Evolutionary conservation across 2,797 vertebrate species (phyloP).

Genomic region (Girardinus metallicus): DNA sequence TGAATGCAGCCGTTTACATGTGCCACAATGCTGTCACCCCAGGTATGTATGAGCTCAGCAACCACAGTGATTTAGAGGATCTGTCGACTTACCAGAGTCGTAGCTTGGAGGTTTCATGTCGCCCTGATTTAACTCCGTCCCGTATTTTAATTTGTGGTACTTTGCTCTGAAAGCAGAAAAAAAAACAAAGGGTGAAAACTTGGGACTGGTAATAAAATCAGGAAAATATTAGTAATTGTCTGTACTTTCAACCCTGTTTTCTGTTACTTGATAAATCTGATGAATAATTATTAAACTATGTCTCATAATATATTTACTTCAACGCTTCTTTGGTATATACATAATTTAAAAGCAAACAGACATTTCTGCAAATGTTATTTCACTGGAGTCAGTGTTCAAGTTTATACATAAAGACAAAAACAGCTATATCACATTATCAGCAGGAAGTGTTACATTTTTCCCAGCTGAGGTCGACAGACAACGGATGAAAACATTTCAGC

Average conservation of each 20-base stretch:
- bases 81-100: slow-evolving; percentile 91
- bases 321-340: neutral
- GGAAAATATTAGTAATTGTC: neutral
- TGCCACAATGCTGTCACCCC: slow-evolving; percentile 38
- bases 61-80: slow-evolving; percentile 48
- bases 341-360: neutral
- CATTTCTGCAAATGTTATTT: neutral
- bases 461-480: neutral
- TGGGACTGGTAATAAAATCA: neutral
- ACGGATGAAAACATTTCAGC: slow-evolving; percentile 10
- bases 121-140: slow-evolving; percentile 97
- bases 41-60: slow-evolving; percentile 60
- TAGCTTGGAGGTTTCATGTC: slow-evolving; percentile 98
- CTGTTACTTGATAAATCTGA: neutral
- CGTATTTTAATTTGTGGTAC: slow-evolving; percentile 98
- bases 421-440: neutral
- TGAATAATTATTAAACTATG: neutral
- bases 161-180: slow-evolving; percentile 87
- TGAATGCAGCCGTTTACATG: slow-evolving; percentile 33
- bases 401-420: neutral
- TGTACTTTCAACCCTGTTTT: neutral
- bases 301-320: neutral
- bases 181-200: slow-evolving; percentile 45
- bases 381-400: neutral
- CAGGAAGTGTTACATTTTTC: neutral